Conservation (phyloP, 92 coral and sea anemone species). For the Bergia puertoricense region DNA sequence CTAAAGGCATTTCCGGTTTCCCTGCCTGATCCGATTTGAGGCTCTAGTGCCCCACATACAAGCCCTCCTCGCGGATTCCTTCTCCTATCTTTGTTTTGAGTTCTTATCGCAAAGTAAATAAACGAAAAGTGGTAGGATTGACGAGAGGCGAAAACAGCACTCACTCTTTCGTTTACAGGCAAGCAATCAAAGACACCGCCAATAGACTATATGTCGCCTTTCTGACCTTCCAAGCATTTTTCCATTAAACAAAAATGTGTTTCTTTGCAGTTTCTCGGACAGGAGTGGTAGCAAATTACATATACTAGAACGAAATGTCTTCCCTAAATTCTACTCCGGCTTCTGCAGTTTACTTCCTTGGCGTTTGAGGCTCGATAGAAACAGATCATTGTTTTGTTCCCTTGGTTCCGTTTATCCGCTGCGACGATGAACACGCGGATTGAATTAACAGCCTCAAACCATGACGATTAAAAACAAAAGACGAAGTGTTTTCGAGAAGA, state of each 20-base stretch:
- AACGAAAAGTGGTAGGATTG: slow-evolving; percentile 45
- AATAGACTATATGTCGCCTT: slow-evolving; percentile 96
- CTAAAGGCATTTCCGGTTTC: slow-evolving; percentile 86
- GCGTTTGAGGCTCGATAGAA: slow-evolving; percentile 3
- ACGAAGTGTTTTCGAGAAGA: slow-evolving; percentile 31
- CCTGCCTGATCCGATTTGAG: slow-evolving; percentile 60
- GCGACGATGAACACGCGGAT: slow-evolving; percentile 24
- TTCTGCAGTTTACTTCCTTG: neutral
- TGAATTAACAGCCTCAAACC: slow-evolving; percentile 37
- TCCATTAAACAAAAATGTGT: slow-evolving; percentile 81
- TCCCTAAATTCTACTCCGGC: slow-evolving; percentile 36
- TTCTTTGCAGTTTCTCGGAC: slow-evolving; percentile 49
- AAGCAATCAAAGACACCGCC: slow-evolving; percentile 96
- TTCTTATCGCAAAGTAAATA: slow-evolving; percentile 73
- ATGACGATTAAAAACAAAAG: slow-evolving; percentile 45
- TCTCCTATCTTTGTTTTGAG: slow-evolving; percentile 65
- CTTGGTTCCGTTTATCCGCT: neutral
- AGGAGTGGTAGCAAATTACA: slow-evolving; percentile 58
- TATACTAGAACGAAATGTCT: slow-evolving; percentile 15
- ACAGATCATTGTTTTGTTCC: neutral
- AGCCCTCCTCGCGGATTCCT: slow-evolving; percentile 35
- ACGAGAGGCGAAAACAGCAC: slow-evolving; percentile 37
- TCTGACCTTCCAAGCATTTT: slow-evolving; percentile 98
- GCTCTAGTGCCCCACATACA: slow-evolving; percentile 34
- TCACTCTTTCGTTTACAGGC: slow-evolving; percentile 58